Evolutionary conservation across 2,888 invertebrate species (phyloP), one percentile per base, ranked within the genome.

Genomic region (Anodontia alba): DNA sequence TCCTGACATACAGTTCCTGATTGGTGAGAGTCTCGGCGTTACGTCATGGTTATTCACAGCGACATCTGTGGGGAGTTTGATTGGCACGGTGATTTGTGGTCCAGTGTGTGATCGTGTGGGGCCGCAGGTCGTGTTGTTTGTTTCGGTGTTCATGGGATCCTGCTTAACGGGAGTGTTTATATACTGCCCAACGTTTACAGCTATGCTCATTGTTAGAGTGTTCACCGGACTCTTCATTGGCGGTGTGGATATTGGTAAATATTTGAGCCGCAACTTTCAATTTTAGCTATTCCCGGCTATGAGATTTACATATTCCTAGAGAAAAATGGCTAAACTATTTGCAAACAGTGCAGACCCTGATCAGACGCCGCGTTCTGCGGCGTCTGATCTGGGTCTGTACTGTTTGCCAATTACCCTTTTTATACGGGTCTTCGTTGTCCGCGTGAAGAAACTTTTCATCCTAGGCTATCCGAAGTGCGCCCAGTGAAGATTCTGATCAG

Each of bases 1-100:
- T 12, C 51, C 51, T n/a, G 51, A 51, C 20, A 51, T 51, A 51
- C 51, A 51, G 51, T n/a, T 51, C 51, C 51, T 51, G 20, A 51
- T 23, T 51, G 51, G 51, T n/a, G 5, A 51, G 20, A 20, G 20
- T 20, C 51, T 51, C 5, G 51, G 5, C 23, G 51, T 51, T 51
- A 23, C 23, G 17, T 51, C 51, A 51, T 51, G 51, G 51, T n/a
- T 51, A 23, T 51, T 51, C 20, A 51, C 51, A n/a, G 51, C 51
- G 7, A 51, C 51, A 51, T 51, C 17, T 12, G 20, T n/a, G 3
- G 51, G 51, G 5, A 12, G 51, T 51, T n/a, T 51, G 51, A 51
- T 51, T 51, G 51, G 51, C 20, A 51, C 51, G 5, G 3, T 51
- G 20, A 20, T 51, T 20, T 51, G 51, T 20, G 51, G 51, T n/a